Conservation (phyloP, 2,113 vertebrate species). For the Cyanoramphus novaezelandiae region DNA sequence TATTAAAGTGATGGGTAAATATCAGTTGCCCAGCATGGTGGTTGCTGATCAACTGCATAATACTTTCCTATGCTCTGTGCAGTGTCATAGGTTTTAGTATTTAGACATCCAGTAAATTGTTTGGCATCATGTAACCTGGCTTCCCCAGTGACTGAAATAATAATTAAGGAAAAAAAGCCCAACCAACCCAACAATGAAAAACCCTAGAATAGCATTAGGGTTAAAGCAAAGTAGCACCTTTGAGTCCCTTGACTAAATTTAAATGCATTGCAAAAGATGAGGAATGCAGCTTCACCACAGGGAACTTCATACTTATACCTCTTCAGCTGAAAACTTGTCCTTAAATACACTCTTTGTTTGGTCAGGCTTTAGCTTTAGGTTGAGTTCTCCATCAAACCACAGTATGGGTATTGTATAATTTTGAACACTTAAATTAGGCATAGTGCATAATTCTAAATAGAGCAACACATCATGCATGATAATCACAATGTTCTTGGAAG, state of each 20-base stretch:
- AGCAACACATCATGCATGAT: background rate
- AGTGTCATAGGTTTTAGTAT: background rate
- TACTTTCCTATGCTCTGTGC: background rate
- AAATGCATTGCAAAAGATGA: background rate
- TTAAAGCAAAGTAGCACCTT: constrained; percentile 31
- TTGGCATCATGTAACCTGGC: background rate
- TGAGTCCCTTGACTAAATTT: constrained; percentile 8
- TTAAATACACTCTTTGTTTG: constrained; percentile 21
- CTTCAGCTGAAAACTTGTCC: constrained; percentile 28
- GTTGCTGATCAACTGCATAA: background rate
- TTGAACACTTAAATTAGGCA: constrained; percentile 54
- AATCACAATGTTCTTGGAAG: constrained; percentile 38
- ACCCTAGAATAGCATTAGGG: background rate
- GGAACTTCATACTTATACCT: background rate
- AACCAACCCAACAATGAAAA: background rate
- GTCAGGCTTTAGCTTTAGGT: constrained; percentile 45
- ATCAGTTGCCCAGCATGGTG: background rate
- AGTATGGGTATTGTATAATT: constrained; percentile 62
- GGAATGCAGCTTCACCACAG: constrained; percentile 34
- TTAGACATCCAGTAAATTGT: background rate
- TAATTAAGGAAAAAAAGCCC: background rate
- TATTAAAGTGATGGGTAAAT: background rate
- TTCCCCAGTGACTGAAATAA: background rate
- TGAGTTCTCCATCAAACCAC: constrained; percentile 42
- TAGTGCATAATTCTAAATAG: constrained; percentile 41